phyloP scores from a whole-genome alignment of 2,797 vertebrate species.

The Sebastes trivittatus region DNA sequence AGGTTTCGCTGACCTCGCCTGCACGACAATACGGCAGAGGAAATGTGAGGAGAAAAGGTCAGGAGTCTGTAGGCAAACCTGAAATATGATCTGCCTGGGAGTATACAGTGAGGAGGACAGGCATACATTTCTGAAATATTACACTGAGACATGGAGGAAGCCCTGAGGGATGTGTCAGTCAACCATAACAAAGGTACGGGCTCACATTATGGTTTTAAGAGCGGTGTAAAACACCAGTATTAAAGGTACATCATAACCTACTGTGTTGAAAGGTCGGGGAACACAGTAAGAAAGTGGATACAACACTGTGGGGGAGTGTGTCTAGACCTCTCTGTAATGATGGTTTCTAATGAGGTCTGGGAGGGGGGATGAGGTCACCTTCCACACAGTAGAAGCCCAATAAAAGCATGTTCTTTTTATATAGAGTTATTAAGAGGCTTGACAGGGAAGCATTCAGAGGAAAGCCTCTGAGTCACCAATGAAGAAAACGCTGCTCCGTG shows the following conservation, averaged over 20 bases:
- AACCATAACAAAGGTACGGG: conserved; percentile 42
- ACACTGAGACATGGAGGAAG: conserved; percentile 20
- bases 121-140: conserved; percentile 31
- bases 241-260: conserved; percentile 41
- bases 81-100: conserved; percentile 37
- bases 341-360: conserved; percentile 57
- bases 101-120: neutral
- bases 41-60: conserved; percentile 64
- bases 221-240: conserved; percentile 21
- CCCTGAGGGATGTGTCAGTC: conserved; percentile 29
- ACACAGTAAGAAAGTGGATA: conserved; percentile 33
- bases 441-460: neutral
- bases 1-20: conserved; percentile 40
- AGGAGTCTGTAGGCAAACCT: conserved; percentile 28
- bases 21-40: conserved; percentile 28
- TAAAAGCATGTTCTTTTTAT: conserved; percentile 30
- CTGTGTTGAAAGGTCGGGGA: conserved; percentile 55
- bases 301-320: conserved; percentile 8
- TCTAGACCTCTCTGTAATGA: conserved; percentile 43
- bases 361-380: conserved; percentile 57
- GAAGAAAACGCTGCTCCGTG: neutral
- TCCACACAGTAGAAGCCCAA: conserved; percentile 35
- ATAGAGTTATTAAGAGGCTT: conserved; percentile 49
- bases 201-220: conserved; percentile 47
- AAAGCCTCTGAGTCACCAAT: conserved; percentile 18